Base-by-base conservation (phyloP, 2,797 vertebrate genomes). In the Selene dorsalis region DNA sequence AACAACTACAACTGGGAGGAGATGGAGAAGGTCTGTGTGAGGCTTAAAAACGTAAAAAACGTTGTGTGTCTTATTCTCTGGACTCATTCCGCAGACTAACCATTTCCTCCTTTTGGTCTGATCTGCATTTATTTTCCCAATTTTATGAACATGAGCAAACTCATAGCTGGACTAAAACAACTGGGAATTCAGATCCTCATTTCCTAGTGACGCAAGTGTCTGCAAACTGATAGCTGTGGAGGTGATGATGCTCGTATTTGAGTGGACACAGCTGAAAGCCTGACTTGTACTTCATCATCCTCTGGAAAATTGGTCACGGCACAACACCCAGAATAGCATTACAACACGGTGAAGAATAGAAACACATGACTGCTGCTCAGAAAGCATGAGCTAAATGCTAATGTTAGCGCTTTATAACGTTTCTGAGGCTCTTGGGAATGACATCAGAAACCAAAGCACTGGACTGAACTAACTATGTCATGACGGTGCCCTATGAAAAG, bases 1-100 rank as follows among this genome's bases (percentile, higher is more conserved):
- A 97, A 93, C 92, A 97, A 97, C 93, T 99, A 99, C 94, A 96
- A 99, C 95, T 99, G 98, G 98, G 95, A 97, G 84, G 97, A 98
- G 73, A 84, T 99, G 91, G 97, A 99, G 89, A 97, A 97, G 97
- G 98, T 99, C 70, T 72, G 91, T 57, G 13, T 38, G 28, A 14
- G 35, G 38, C 63, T 66, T 18, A 1, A 59, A 35, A 35, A 35
- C 3, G 30, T 8, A 32, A 39, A 1, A 18, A 6, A 30, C 53
- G 28, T 12, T 20, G 39, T 17, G 8, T 22, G 41, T 52, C 8
- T 26, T 6, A 28, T 38, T 26, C 17, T 59, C n/a, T 69, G 68
- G 20, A 45, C 48, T 52, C 26, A 8, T 47, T 38, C 66, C 59
- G 53, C 45, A 35, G 48, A 6, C 24, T 22, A 41, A 38, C 12